Evolutionary conservation across 2,888 invertebrate species (phyloP).

Genomic region (Caenorhabditis imperialis): DNA sequence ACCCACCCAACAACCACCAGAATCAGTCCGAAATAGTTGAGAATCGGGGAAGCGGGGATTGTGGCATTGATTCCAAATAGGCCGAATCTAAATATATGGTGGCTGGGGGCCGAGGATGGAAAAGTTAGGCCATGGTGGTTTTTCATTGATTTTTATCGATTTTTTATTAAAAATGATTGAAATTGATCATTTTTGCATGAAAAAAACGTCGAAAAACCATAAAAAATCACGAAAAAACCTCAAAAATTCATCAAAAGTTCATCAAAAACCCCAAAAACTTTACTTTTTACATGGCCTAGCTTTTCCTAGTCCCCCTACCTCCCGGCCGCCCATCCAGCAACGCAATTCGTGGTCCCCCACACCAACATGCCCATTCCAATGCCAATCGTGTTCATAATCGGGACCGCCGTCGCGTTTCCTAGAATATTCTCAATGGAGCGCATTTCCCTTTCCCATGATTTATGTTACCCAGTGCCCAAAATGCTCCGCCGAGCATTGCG

Average conservation of each 20-base stretch:
- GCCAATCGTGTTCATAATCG: slow-evolving; percentile 78
- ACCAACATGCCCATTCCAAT: slow-evolving; percentile 80
- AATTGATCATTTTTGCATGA: too few relatives aligned
- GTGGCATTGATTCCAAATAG: slow-evolving; percentile 72
- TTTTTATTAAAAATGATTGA: too few relatives aligned
- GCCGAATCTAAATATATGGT: slow-evolving; percentile 71
- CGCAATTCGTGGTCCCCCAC: slow-evolving; percentile 80
- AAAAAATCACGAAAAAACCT: too few relatives aligned
- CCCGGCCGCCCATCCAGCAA: slow-evolving; percentile 76
- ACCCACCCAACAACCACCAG: slow-evolving; percentile 72
- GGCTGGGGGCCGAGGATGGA: too few relatives aligned
- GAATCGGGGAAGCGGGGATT: slow-evolving; percentile 55
- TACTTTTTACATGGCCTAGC: too few relatives aligned
- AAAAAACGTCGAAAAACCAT: too few relatives aligned
- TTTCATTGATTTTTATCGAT: too few relatives aligned
- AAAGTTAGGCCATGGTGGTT: too few relatives aligned
- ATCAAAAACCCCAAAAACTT: too few relatives aligned
- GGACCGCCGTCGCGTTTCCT: slow-evolving; percentile 80
- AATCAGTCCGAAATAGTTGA: slow-evolving; percentile 74
- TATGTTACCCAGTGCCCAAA: slow-evolving; percentile 80
- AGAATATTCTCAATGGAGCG: slow-evolving; percentile 12
- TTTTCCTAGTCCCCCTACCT: too few relatives aligned
- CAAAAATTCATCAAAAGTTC: too few relatives aligned
- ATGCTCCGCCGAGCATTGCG: slow-evolving; percentile 80
- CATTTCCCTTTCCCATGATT: neutral